Base-by-base conservation (phyloP, 1,140 invertebrate species). In the Papilio helenus region DNA sequence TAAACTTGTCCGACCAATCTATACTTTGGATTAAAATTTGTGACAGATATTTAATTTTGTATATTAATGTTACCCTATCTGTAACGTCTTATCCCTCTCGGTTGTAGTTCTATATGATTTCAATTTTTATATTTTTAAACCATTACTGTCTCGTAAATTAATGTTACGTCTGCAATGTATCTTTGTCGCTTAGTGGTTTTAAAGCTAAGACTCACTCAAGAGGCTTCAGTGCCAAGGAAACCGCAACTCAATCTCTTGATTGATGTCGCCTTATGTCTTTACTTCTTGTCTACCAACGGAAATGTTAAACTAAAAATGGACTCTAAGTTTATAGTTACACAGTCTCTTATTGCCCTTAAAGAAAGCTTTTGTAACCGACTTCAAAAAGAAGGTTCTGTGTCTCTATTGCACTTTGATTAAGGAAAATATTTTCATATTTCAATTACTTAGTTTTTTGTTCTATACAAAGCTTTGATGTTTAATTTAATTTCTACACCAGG, bases 121-220 rank as follows among this genome's bases (percentile, higher is more conserved):
- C 0, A 4, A 4, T 16, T 49, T 49, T 49, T 49, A 49, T 18
- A 18, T 49, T 49, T 49, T 49, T 49, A 16, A 49, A 49, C 46
- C 14, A 49, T 49, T 49, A 49, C 3, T 49, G 46, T 49, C 14
- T 49, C 16, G 46, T 49, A 14, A 49, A 49, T 49, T 18, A 49
- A 49, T 49, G 46, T 49, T 49, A 55, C n/a, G 29, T 16, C 26
- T 29, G 34, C 61, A 65, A 65, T 65, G 61, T 68, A 68, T 26
- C 20, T 61, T n/a, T 68, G 26, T 34, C 12, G 61, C 14, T 68
- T 34, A 68, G 61, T 44, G n/a, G 44, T 74, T 74, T 44, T 26
- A 74, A 74, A 46, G 72, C 44, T 44, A 74, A 74, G 72, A 46
- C 39, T 49, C 72, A 74, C 72, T 74, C 72, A 49, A 74, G 72